Base-by-base conservation (phyloP, 2,113 vertebrate species). In the Hystrix cristata region DNA sequence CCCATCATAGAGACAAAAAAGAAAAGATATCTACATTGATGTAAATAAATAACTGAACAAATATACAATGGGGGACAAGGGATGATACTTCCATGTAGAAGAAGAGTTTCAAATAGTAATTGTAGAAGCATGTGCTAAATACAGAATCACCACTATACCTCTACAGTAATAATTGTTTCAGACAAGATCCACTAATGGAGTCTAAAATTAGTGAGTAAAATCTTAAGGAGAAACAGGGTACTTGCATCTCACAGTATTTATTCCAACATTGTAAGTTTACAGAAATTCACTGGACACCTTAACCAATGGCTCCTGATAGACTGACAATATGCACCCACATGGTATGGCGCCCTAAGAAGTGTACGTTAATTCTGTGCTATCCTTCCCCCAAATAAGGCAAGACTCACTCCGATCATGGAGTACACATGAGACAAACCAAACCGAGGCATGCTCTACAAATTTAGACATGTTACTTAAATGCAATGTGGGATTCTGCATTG, bases 11-110 rank as follows among this genome's bases (percentile, higher is more conserved):
- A 60, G 15, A 76, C 2, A 16, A 78, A n/a, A 65, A 82, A 59
- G 27, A 67, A 57, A 19, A 62, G 89, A 43, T 23, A 55, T 55
- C 15, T 43, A n/a, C 46, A 60, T 29, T 65, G 57, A 67, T 62
- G 23, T 21, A 79, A 90, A 97, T 71, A 83, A 86, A 90, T 46
- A 92, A 78, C 23, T 43, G 46, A 76, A 48, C 53, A 34, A 90
- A 76, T 48, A 23, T n/a, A 25, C n/a, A 74, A 83, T 27, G 1
- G 31, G 10, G 64, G 59, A n/a, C 51, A 97, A 64, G 38, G 31
- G 5, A 71, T 29, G 74, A 21, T 21, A 38, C n/a, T 91, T 53
- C 25, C 90, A 57, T 79, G 62, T 2, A 86, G 65, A 87, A 72
- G 9, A 51, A 64, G 8, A 84, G 65, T 90, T 81, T 34, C 46